Evolutionary conservation across 1,140 invertebrate genomes (phyloP).

Genomic region (Drosophila takahashii): DNA sequence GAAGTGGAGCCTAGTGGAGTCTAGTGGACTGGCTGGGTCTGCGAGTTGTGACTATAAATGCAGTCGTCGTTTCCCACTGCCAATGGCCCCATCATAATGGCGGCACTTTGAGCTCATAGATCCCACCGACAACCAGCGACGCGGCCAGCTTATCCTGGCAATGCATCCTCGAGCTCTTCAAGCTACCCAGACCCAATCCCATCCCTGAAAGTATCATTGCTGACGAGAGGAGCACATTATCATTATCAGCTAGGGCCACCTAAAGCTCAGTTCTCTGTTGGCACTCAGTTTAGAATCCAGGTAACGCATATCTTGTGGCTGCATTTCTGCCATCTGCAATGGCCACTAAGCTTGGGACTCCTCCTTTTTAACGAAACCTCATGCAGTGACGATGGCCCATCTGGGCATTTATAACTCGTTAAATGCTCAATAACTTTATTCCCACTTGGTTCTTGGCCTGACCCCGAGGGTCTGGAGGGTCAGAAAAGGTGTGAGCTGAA

Average conservation of each 20-base stretch:
- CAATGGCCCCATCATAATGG: slow-evolving; percentile 64
- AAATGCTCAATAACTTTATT: slow-evolving; percentile 78
- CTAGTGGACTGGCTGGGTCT: slow-evolving; percentile 46
- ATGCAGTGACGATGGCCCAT: slow-evolving; percentile 39
- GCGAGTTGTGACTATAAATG: slow-evolving; percentile 51
- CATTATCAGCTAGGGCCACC: slow-evolving; percentile 67
- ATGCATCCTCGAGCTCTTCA: slow-evolving; percentile 37
- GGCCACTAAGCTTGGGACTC: slow-evolving; percentile 28
- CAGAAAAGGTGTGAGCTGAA: slow-evolving; percentile 36
- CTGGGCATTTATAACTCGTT: slow-evolving; percentile 73
- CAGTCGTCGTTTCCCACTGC: slow-evolving; percentile 47
- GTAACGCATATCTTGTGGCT: slow-evolving; percentile 60
- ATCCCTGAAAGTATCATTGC: slow-evolving; percentile 14
- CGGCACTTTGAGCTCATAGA: slow-evolving; percentile 75
- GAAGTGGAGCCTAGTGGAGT: slow-evolving; percentile 45
- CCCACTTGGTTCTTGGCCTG: slow-evolving; percentile 14
- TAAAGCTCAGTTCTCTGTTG: slow-evolving; percentile 55
- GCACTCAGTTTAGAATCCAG: slow-evolving; percentile 68
- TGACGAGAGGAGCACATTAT: slow-evolving; percentile 76
- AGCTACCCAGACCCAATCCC: not conserved
- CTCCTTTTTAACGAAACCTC: slow-evolving; percentile 10
- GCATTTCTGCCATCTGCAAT: slow-evolving; percentile 58
- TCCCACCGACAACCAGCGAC: slow-evolving; percentile 56
- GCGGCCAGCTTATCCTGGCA: slow-evolving; percentile 51
- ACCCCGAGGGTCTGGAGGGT: slow-evolving; percentile 21